Conservation (phyloP, 2,888 invertebrate genomes). For the Dyspetes luteomarginatus region DNA sequence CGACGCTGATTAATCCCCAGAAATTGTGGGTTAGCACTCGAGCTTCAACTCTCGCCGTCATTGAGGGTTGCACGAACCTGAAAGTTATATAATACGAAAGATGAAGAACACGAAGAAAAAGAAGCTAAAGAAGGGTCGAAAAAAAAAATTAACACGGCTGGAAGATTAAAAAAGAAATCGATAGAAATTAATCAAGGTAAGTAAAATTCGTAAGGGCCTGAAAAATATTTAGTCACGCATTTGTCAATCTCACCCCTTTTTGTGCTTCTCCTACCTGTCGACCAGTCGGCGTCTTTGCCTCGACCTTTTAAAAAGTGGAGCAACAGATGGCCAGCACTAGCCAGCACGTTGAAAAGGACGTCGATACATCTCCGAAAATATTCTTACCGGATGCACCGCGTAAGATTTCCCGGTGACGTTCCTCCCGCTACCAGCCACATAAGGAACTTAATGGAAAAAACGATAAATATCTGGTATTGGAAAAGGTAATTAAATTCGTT, state of each 20-base stretch:
- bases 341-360: constrained; percentile 25
- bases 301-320: constrained; percentile 44
- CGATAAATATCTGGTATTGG: neutral
- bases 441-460: neutral
- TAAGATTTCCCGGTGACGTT: constrained; percentile 25
- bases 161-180: constrained; percentile 26
- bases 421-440: neutral
- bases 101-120: constrained; percentile 12
- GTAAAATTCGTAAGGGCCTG: constrained; percentile 23
- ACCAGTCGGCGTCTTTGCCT: constrained; percentile 40
- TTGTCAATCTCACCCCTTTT: constrained; percentile 55
- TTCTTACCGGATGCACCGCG: constrained; percentile 53
- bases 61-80: neutral
- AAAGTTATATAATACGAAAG: neutral
- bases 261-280: constrained; percentile 2
- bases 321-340: constrained; percentile 61
- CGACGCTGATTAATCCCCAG: constrained; percentile 74
- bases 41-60: neutral
- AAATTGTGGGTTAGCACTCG: constrained; percentile 70
- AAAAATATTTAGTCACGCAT: constrained; percentile 35
- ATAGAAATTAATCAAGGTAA: constrained; percentile 5
- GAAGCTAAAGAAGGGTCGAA: neutral
- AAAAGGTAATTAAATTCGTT: neutral
- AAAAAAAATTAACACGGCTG: neutral
- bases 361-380: constrained; percentile 45